These are phyloP conservation scores for Drosophila sechellia DNA, from an alignment of 1,140 invertebrate genomes.

Conservation along the genomic window DNA sequence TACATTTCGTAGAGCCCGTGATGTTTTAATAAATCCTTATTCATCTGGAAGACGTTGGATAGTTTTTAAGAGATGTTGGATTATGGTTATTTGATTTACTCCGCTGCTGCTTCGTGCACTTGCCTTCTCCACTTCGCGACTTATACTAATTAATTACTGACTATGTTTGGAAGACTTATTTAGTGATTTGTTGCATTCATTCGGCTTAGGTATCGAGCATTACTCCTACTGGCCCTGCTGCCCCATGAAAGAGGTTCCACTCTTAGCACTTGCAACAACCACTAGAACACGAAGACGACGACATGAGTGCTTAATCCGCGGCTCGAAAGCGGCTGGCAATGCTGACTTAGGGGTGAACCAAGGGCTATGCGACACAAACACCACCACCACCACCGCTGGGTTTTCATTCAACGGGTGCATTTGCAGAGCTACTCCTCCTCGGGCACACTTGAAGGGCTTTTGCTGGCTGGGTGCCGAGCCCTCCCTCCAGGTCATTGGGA, in stretches of 20 bases:
- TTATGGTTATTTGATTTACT: constrained; percentile 31
- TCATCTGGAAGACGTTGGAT: constrained; percentile 66
- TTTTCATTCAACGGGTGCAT: constrained; percentile 38
- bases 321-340: constrained; percentile 26
- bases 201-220: constrained; percentile 46
- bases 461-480: constrained; percentile 26
- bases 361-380: constrained; percentile 15
- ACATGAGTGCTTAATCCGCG: constrained; percentile 51
- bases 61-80: constrained; percentile 4
- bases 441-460: constrained; percentile 57
- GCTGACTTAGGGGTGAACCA: constrained; percentile 32
- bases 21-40: constrained; percentile 13
- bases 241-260: constrained; percentile 41
- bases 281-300: constrained; percentile 44
- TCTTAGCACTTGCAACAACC: constrained; percentile 56
- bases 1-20: constrained; percentile 36
- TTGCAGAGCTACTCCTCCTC: constrained; percentile 11
- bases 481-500: constrained; percentile 21
- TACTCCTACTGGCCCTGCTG: constrained; percentile 7
- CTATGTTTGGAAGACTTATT: constrained; percentile 83
- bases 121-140: constrained; percentile 37
- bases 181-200: constrained; percentile 83
- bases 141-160: constrained; percentile 63
- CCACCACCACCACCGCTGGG: constrained; percentile 19
- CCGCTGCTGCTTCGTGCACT: constrained; percentile 34